Evolutionary conservation across 2,888 invertebrate species (phyloP).

Genomic region (Fragum whitleyi): DNA sequence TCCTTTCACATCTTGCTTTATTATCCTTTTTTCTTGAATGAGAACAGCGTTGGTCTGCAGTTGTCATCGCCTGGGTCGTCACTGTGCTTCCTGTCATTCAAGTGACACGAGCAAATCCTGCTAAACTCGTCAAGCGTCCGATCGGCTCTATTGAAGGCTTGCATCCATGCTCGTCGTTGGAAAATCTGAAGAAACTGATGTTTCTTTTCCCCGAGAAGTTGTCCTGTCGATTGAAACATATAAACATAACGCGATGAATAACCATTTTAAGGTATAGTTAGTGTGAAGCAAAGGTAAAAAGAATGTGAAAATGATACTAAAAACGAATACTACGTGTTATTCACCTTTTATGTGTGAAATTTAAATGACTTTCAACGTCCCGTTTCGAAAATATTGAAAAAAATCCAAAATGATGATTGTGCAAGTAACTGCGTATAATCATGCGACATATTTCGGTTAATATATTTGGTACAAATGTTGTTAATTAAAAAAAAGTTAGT

Average conservation of each 20-base stretch:
- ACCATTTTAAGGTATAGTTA: no score
- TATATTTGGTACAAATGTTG: no score
- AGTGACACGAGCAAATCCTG: conserved; percentile 41
- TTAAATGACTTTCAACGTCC: no score
- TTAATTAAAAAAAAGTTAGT: no score
- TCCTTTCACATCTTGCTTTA: neutral
- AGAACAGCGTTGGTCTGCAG: conserved; percentile 35
- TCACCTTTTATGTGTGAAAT: no score
- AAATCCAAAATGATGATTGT: no score
- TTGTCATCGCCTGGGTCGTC: conserved; percentile 46
- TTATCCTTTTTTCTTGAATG: neutral
- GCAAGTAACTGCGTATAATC: no score
- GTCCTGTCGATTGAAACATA: conserved; percentile 3
- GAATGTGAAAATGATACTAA: no score
- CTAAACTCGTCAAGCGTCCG: conserved; percentile 35
- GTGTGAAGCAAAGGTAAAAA: no score
- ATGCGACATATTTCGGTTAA: no score
- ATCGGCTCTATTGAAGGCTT: conserved; percentile 36
- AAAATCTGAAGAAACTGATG: conserved; percentile 38
- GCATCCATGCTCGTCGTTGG: conserved; percentile 34
- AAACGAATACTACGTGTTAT: no score
- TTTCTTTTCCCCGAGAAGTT: neutral
- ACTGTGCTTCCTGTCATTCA: conserved; percentile 51
- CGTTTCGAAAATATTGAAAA: no score
- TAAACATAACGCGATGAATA: neutral